Evolutionary conservation across 1,140 invertebrate species (phyloP).

Genomic region (Aphaenogaster floridana): DNA sequence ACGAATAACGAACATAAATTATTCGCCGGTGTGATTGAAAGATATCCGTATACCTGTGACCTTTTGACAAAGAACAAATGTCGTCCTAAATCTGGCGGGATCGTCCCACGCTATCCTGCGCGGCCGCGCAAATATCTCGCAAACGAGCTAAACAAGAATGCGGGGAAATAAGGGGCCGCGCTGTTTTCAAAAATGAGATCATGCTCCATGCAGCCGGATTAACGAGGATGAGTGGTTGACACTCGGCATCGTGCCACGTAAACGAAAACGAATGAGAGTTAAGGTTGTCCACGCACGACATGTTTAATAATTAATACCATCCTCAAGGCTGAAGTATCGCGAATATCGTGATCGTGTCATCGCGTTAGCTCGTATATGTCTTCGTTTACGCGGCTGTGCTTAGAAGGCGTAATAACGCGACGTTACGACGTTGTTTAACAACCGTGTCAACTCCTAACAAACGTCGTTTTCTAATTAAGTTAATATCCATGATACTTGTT

Average conservation of each 20-base stretch:
- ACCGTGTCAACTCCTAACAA: not conserved
- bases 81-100: slow-evolving; percentile 10
- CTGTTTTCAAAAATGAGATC: slow-evolving; percentile 31
- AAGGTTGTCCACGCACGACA: not conserved
- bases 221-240: slow-evolving; percentile 34
- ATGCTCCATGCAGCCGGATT: slow-evolving; percentile 1
- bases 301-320: slow-evolving; percentile 41
- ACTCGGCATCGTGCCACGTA: slow-evolving; percentile 16
- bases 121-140: not conserved
- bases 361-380: not conserved
- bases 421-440: slow-evolving; percentile 3
- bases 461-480: slow-evolving; percentile 12
- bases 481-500: not conserved
- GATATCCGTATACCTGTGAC: slow-evolving; percentile 21
- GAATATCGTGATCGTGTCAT: slow-evolving; percentile 1
- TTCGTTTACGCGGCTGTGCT: slow-evolving; percentile 7
- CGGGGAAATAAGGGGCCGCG: not conserved
- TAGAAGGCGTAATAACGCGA: not conserved
- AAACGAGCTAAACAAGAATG: not conserved
- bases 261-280: slow-evolving; percentile 38
- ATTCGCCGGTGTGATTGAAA: slow-evolving; percentile 7
- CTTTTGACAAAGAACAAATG: slow-evolving; percentile 30
- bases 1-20: slow-evolving; percentile 36
- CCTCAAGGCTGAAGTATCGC: slow-evolving; percentile 16
- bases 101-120: not conserved